Conservation (phyloP, 2,888 invertebrate species). For the Callimorpha dominula region DNA sequence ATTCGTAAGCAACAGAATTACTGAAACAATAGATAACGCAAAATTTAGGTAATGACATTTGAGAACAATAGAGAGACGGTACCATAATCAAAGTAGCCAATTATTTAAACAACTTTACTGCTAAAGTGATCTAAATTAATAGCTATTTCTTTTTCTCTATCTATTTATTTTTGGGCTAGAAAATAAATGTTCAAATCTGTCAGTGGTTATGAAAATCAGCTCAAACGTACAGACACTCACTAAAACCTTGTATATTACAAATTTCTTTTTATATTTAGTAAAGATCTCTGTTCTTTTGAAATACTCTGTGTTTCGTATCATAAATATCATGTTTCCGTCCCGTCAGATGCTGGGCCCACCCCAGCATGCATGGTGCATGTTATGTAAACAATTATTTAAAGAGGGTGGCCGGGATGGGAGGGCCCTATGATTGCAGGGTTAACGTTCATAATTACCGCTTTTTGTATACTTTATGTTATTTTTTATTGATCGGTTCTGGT, state of each 20-base stretch:
- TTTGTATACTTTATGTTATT: constrained; percentile 28
- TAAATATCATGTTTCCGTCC: constrained; percentile 65
- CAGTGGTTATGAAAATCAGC: too few relatives aligned
- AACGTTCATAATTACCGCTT: constrained; percentile 40
- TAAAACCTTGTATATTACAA: not conserved
- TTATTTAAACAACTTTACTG: too few relatives aligned
- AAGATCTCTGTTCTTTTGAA: constrained; percentile 18
- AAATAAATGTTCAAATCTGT: too few relatives aligned
- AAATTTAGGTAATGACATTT: too few relatives aligned
- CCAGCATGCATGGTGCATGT: constrained; percentile 38
- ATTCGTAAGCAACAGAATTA: too few relatives aligned
- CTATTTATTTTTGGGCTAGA: too few relatives aligned
- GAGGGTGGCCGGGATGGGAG: constrained; percentile 33
- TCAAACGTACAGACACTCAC: too few relatives aligned
- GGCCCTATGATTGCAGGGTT: constrained; percentile 31
- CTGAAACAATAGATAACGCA: too few relatives aligned
- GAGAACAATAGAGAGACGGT: too few relatives aligned
- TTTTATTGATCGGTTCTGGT: constrained; percentile 33
- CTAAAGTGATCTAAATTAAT: too few relatives aligned
- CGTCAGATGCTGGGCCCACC: constrained; percentile 50
- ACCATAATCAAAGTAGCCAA: too few relatives aligned
- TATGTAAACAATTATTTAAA: constrained; percentile 58
- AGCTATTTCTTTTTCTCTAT: too few relatives aligned
- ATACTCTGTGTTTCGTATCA: constrained; percentile 42
- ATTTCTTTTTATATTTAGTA: not conserved